These are phyloP conservation scores for Zoanthus sociatus DNA, from an alignment of 92 coral and sea anemone species.

Conservation along the genomic window DNA sequence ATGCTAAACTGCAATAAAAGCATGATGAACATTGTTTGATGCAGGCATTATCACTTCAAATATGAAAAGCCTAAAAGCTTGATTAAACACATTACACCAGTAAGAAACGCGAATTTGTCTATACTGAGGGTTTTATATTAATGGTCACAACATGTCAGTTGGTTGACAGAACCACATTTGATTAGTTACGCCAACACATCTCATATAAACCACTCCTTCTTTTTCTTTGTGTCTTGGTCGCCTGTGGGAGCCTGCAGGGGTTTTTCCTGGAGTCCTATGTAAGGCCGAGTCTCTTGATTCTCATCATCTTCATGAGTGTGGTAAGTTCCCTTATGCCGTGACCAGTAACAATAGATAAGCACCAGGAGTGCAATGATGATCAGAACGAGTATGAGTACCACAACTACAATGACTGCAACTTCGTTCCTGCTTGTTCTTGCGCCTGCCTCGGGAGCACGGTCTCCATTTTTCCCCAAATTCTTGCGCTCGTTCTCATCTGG, in stretches of 20 bases:
- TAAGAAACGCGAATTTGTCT: neutral
- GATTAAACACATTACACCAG: neutral
- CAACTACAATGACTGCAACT: constrained; percentile 78
- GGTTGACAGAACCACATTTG: neutral
- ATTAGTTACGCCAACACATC: neutral
- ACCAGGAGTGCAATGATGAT: constrained; percentile 69
- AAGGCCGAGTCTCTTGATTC: constrained; percentile 67
- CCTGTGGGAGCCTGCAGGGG: constrained; percentile 29
- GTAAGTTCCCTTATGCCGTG: constrained; percentile 91
- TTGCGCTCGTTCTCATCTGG: constrained; percentile 44
- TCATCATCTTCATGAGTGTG: constrained; percentile 92
- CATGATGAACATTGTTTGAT: neutral
- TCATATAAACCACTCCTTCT: constrained; percentile 90
- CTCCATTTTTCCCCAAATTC: constrained; percentile 27
- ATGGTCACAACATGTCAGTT: neutral
- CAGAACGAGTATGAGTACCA: constrained; percentile 66
- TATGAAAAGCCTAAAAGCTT: constrained; percentile 9
- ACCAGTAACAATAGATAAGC: constrained; percentile 87
- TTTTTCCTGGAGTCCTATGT: constrained; percentile 71
- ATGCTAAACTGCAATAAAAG: neutral
- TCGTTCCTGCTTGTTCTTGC: constrained; percentile 64
- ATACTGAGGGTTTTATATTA: neutral
- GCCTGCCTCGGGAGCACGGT: constrained; percentile 36
- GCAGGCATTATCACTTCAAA: constrained; percentile 1
- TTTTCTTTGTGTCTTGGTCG: constrained; percentile 68